Evolutionary conservation across 1,140 invertebrate species (phyloP).

Genomic region (Drosophila kurseongensis): DNA sequence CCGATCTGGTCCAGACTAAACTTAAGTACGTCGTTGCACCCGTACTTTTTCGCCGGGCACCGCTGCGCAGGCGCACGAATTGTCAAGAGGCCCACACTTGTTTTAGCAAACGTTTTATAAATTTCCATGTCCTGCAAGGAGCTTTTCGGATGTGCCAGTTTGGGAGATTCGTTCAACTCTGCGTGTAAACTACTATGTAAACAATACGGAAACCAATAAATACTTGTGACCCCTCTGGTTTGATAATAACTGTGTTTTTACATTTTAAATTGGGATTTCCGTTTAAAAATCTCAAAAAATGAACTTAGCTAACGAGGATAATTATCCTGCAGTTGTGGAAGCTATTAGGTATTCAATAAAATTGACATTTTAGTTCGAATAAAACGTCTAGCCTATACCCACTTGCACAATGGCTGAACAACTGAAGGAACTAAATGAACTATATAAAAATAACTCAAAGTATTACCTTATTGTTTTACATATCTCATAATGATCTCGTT

Average conservation of each 20-base stretch:
- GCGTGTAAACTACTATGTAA: slow-evolving; percentile 53
- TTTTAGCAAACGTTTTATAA: slow-evolving; percentile 65
- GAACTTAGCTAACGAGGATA: too few relatives aligned
- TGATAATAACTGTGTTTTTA: not conserved
- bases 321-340: too few relatives aligned
- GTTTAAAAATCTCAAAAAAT: too few relatives aligned
- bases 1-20: slow-evolving; percentile 30
- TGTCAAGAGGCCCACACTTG: slow-evolving; percentile 32
- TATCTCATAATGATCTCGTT: slow-evolving; percentile 47
- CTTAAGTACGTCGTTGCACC: slow-evolving; percentile 46
- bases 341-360: too few relatives aligned
- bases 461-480: slow-evolving; percentile 36
- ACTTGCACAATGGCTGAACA: too few relatives aligned
- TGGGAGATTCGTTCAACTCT: slow-evolving; percentile 41
- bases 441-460: slow-evolving; percentile 11
- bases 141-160: slow-evolving; percentile 8
- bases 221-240: slow-evolving; percentile 28
- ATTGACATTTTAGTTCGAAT: too few relatives aligned
- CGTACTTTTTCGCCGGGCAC: slow-evolving; percentile 45
- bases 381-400: too few relatives aligned
- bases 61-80: slow-evolving; percentile 77
- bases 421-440: too few relatives aligned
- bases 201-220: slow-evolving; percentile 45
- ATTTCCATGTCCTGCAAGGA: slow-evolving; percentile 19
- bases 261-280: not conserved